Base-by-base conservation (phyloP, 2,888 invertebrate species). In the Tetragnatha montana region DNA sequence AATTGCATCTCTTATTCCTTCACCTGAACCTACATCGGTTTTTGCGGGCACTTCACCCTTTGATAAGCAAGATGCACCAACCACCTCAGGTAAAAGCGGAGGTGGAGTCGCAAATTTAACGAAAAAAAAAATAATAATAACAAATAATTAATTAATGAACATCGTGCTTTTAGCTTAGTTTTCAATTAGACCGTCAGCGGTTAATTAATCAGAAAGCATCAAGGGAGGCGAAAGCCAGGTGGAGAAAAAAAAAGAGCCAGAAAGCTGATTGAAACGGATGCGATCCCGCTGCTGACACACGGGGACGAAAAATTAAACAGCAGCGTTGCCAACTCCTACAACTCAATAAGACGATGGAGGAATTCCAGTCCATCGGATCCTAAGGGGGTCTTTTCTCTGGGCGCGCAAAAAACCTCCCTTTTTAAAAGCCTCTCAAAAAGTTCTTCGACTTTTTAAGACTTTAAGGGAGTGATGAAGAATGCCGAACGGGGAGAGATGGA, bases 351-450 rank as follows among this genome's bases (percentile, higher is more conserved):
- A 60, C 60, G 60, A 17, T 17, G 12, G 51, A 85, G 85, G 71
- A 85, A 78, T 79, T 79, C 85, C 73, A 79, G 75, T 17, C 70
- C 85, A 85, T 85, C 78, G 85, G 71, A 71, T 70, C 78, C 70
- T n/a, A 78, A 76, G 49, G 50, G 76, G 49, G 19, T 21, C 49
- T 19, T 73, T 47, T 71, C 35, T 12, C 75, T 0, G 60, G 35
- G 35, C 1, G 35, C 35, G 4, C 1, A 35, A 21, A 70, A 85
- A 76, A 50, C 49, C 47, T 84, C 69, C 35, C 35, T 35, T 79
- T 71, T 79, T 71, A 85, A 85, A 85, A 85, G 85, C 85, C 71
- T 85, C 35, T 71, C 85, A 70, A 51, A 85, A 85, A 79, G 50
- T 73, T 78, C 50, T 85, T 81, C 51, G 69, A 70, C 49, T 76